Base-by-base conservation (phyloP, 2,888 invertebrate species). In the Lomographa bimaculata region DNA sequence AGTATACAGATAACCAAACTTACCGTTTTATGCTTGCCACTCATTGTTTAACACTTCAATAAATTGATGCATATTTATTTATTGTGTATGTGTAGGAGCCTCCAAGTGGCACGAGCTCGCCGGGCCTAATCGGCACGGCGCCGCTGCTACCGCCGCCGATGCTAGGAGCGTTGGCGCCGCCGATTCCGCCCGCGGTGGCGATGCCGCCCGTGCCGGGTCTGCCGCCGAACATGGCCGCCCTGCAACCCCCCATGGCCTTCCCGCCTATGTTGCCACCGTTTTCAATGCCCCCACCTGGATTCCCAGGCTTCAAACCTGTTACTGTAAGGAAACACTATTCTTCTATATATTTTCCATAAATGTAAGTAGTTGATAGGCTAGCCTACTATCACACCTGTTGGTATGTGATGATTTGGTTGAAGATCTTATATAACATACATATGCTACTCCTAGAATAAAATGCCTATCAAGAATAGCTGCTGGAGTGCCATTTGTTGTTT, bases 231-330 rank as follows among this genome's bases (percentile, higher is more conserved):
- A 73, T 87, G 65, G 73, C 81, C 3, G 79, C 79, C 2, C 57
- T 90, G 43, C 84, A 89, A 32, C 85, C 90, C 1, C 81, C 86
- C 0, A 83, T 91, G 82, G 89, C 79, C 10, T 91, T 90, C 56
- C 91, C 91, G 4, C 90, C 92, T 1, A 91, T 93, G 84, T 91
- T 94, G 41, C 92, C 94, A 10, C 93, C 94, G 9, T 95, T 95
- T 72, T 93, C 92, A 19, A 93, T 95, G 69, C 96, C 96, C 18
- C 95, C 96, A 10, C 95, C 96, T 5, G 95, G 95, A 17, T 94
- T 94, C 73, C 91, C 91, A 12, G 67, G 83, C 18, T 89, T 83
- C 54, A 86, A 89, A 60, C 62, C 77, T 17, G 81, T 80, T 62
- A 57, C 71, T 61, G 23, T n/a, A 8, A 7, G 5, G n/a, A n/a